A percentile compares a stretch with the other conserved stretches of the same genome.
These are phyloP conservation scores for Dromaius novaehollandiae DNA, from an alignment of 2,113 vertebrate genomes.

Conservation along the genomic window DNA sequence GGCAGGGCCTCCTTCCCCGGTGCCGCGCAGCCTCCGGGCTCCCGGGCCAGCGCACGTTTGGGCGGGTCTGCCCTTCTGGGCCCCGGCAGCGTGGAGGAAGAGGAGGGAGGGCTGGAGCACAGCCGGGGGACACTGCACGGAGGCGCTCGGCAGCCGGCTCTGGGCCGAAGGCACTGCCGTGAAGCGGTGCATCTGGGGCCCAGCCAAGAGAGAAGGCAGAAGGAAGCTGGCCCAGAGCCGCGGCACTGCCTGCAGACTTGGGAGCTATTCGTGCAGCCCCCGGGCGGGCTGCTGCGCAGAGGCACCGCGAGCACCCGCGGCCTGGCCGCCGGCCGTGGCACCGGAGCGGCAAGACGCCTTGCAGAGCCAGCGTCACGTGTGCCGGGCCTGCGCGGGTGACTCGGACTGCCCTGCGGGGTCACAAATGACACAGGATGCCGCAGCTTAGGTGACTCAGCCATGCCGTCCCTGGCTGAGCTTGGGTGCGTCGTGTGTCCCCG, in stretches of 20 bases:
- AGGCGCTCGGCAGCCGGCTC: neutral
- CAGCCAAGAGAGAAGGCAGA: too few relatives aligned
- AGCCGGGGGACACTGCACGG: neutral
- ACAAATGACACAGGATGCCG: neutral
- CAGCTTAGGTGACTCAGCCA: too few relatives aligned
- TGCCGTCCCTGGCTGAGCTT: neutral
- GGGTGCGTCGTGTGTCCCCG: neutral
- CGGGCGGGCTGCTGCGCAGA: neutral
- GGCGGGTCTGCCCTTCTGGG: too few relatives aligned
- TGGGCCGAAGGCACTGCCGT: neutral
- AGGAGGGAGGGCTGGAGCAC: neutral
- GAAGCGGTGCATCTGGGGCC: accelerated
- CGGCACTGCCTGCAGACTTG: neutral
- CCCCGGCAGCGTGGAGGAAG: neutral
- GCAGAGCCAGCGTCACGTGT: neutral
- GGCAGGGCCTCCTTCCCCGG: neutral
- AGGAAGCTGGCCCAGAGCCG: neutral
- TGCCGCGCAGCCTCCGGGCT: neutral
- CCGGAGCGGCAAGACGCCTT: too few relatives aligned
- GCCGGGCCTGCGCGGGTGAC: neutral
- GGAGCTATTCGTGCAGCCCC: neutral
- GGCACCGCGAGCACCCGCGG: neutral
- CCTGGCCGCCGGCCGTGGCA: neutral
- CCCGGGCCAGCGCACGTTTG: too few relatives aligned
- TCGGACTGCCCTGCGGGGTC: neutral